Base-by-base conservation (phyloP, 37 sponge, comb jelly and placozoan genomes). In the Bolinopsis microptera region DNA sequence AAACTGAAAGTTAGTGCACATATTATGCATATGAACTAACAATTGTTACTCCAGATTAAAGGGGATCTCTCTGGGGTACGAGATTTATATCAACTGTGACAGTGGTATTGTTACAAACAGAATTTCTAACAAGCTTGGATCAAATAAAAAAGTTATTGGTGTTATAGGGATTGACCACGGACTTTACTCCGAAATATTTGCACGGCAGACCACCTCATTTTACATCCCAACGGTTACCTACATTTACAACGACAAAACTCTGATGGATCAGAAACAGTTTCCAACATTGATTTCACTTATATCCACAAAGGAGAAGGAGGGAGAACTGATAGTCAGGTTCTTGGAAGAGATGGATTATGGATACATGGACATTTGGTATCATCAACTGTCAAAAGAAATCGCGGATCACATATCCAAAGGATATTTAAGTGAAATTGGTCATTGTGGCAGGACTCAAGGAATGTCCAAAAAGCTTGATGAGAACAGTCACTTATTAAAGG, bases 51-150 rank as follows among this genome's bases (percentile, higher is more conserved):
- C n/a, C n/a, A n/a, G n/a, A n/a, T n/a, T n/a, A n/a, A n/a, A n/a
- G n/a, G n/a, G n/a, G n/a, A n/a, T n/a, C n/a, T n/a, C n/a, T 80
- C 90, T 86, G 90, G 90, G 90, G 13, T 86, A 86, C 90, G 41
- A 13, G 26, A 3, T 86, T 30, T 86, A 86, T 23, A 48, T 39
- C 30, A 86, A 35, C 90, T 86, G 90, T 27, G 34, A 35, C 5
- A 41, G 61, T 23, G 0, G 18, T 0, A 25, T 40, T 0, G 21
- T 41, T 1, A 27, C 90, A 39, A 28, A 16, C n/a, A 25, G 24
- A 27, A 30, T 18, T 3, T 35, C 90, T 22, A 27, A 25, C 30
- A 23, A 24, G 3, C 41, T 86, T 23, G 40, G 48, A 33, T 9
- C 23, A 18, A 40, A 86, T 27, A 16, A 13, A 1, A 38, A n/a